Percentiles rank a stretch among this genome's conserved stretches.
These are phyloP conservation scores for Bubo blakistoni DNA, from an alignment of 2,113 vertebrate genomes.

Conservation along the genomic window DNA sequence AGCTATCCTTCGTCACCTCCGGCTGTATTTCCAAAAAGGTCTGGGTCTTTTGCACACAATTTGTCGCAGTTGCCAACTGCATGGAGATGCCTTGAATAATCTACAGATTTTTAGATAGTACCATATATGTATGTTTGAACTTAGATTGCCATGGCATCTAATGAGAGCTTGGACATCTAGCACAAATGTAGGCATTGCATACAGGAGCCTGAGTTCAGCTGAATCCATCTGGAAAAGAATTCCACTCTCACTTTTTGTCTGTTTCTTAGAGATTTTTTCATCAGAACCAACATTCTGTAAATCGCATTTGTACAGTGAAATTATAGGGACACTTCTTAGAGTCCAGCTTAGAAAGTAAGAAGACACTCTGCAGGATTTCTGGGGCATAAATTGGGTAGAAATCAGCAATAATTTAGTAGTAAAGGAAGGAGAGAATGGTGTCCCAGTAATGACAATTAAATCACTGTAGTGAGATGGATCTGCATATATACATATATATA, in stretches of 20 bases:
- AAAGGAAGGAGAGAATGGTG: background rate
- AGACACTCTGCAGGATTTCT: background rate
- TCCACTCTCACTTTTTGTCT: background rate
- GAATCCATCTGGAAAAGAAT: background rate
- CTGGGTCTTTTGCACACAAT: background rate
- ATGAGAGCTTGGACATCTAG: background rate
- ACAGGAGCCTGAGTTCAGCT: background rate
- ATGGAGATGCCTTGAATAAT: background rate
- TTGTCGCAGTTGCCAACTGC: background rate
- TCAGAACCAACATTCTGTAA: background rate
- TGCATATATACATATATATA: rapidly evolving
- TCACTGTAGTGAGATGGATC: background rate
- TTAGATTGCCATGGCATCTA: background rate
- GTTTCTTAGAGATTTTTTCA: background rate
- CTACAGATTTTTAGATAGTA: background rate
- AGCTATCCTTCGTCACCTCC: background rate
- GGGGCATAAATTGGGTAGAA: background rate
- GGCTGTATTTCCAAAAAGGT: background rate
- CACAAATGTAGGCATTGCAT: background rate
- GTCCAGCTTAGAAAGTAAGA: background rate
- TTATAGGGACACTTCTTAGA: background rate
- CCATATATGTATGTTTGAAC: background rate
- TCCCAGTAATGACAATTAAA: background rate
- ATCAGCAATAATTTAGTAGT: background rate
- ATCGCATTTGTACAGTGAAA: background rate